Conservation (phyloP, 2,113 vertebrate species). For the Dicrurus megarhynchus region DNA sequence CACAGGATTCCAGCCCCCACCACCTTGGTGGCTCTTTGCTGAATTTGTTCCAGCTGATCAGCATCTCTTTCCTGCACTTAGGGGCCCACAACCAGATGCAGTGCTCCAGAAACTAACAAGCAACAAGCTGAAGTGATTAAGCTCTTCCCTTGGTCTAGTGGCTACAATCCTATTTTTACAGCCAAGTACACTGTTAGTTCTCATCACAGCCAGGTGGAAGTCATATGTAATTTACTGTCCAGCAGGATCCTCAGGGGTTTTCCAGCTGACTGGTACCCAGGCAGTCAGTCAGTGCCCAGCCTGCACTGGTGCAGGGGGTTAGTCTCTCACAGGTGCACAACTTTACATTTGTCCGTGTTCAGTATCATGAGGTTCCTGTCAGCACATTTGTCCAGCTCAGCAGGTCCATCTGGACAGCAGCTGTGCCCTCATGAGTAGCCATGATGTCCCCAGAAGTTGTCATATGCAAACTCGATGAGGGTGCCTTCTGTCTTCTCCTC, state of each 20-base stretch:
- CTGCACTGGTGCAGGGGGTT: accelerated
- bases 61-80: neutral
- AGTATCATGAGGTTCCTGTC: neutral
- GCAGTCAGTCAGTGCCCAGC: neutral
- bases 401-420: neutral
- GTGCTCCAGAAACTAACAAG: neutral
- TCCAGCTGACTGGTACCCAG: neutral
- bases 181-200: neutral
- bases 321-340: neutral
- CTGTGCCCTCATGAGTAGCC: neutral
- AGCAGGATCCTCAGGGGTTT: neutral
- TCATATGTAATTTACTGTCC: neutral
- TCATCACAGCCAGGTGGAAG: neutral
- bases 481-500: neutral
- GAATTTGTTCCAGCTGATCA: neutral
- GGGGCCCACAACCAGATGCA: neutral
- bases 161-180: neutral
- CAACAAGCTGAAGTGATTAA: neutral
- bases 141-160: neutral
- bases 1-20: neutral
- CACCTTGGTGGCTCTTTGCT: neutral
- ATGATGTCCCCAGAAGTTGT: neutral
- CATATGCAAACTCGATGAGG: accelerated
- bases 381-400: neutral
- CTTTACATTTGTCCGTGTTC: neutral